These are phyloP conservation scores for Calameuta idolon DNA, from an alignment of 2,888 invertebrate species.

Conservation along the genomic window DNA sequence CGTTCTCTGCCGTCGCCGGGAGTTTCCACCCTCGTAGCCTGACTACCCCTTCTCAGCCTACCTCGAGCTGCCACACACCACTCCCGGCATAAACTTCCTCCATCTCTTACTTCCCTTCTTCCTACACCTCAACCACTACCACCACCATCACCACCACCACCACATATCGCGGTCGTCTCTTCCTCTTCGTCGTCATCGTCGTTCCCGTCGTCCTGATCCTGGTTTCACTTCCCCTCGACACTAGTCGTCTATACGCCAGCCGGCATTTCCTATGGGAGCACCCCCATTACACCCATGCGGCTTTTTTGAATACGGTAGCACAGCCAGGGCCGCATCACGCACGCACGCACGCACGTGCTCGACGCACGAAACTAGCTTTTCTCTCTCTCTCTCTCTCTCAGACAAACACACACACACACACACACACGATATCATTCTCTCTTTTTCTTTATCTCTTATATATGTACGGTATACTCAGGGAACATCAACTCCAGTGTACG, in stretches of 20 bases:
- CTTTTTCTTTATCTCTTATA: too few relatives aligned
- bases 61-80: conserved; percentile 33
- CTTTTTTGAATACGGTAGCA: not conserved
- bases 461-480: too few relatives aligned
- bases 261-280: not conserved
- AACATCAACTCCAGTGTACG: too few relatives aligned
- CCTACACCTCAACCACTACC: not conserved
- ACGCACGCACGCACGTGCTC: conserved; percentile 6
- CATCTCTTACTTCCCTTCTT: conserved; percentile 1
- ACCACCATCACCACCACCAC: too few relatives aligned
- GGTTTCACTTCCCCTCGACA: not conserved
- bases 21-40: conserved; percentile 2
- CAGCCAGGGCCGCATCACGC: not conserved
- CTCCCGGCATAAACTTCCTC: not conserved
- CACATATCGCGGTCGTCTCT: not conserved
- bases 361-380: conserved; percentile 6
- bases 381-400: too few relatives aligned
- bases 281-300: not conserved
- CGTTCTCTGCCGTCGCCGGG: conserved; percentile 6
- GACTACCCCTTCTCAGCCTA: conserved; percentile 11
- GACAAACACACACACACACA: too few relatives aligned
- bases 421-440: too few relatives aligned
- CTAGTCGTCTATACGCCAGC: not conserved
- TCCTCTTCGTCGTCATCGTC: not conserved
- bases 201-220: not conserved